Evolutionary conservation across 2,888 invertebrate genomes (phyloP).

Genomic region (Proisotoma minuta): DNA sequence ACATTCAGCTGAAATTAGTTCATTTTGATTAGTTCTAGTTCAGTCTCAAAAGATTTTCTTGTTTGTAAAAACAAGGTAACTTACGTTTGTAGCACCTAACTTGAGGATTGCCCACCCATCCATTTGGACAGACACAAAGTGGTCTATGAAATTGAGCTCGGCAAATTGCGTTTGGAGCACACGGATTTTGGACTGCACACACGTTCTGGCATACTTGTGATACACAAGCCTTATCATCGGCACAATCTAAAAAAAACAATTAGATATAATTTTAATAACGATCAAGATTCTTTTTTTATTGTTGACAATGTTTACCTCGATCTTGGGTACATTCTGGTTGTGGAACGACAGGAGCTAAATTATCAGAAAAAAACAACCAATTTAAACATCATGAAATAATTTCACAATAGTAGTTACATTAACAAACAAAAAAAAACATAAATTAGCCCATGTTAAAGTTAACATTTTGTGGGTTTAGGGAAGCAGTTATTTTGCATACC

Average conservation of each 20-base stretch:
- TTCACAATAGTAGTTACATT: background rate
- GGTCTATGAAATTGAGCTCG: constrained; percentile 71
- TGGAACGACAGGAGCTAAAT: constrained; percentile 13
- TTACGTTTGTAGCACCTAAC: constrained; percentile 79
- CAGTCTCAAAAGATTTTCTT: background rate
- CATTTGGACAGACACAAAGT: constrained; percentile 75
- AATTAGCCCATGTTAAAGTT: background rate
- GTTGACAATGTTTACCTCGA: background rate
- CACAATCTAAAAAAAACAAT: constrained; percentile 59
- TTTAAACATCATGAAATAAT: too few relatives aligned
- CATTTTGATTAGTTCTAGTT: background rate
- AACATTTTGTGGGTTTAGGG: background rate
- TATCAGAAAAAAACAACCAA: background rate
- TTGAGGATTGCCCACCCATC: constrained; percentile 84
- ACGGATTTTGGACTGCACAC: constrained; percentile 71
- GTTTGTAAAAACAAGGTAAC: constrained; percentile 48
- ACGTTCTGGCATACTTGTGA: constrained; percentile 75
- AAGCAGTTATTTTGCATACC: constrained; percentile 30
- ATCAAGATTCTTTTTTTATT: background rate
- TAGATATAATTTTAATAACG: constrained; percentile 61
- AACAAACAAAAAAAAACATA: background rate
- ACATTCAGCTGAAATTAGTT: constrained; percentile 67
- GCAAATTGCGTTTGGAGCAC: constrained; percentile 76
- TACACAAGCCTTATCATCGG: constrained; percentile 71
- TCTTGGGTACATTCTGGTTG: constrained; percentile 51